Base-by-base conservation (phyloP, 1,140 invertebrate genomes). In the Aethina tumida region DNA sequence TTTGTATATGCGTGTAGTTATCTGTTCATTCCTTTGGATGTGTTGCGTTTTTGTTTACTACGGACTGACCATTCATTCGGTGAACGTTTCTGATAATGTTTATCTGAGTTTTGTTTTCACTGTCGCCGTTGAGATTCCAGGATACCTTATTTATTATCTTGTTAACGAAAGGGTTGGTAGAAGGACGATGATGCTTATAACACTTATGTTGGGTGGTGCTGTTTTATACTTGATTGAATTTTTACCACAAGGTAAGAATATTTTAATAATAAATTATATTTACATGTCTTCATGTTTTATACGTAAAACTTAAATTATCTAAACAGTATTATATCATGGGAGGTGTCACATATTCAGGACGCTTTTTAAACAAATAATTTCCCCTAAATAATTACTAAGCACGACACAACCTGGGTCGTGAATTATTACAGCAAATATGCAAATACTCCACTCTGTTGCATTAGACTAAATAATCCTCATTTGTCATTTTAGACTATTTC, bases 41-140 rank as follows among this genome's bases (percentile, higher is more conserved):
- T 63, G 59, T 9, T 63, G 63, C 40, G 64, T 66, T 2, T 70
- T 77, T 40, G 66, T 77, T 5, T 80, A 77, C 49, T 80, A 74
- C 46, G 79, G 75, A 5, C 47, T 81, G 7, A 72, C 73, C 0
- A 59, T 79, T 15, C 76, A 78, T 40, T 69, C 75, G 0, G 73
- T 71, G 9, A 68, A 71, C 16, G 62, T 81, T 12, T 70, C 68
- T 13, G 74, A 74, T 9, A 57, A 58, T 44, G 40, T 53, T 17
- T 73, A 73, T 50, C 42, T 63, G 16, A 71, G 70, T 53, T 72
- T 73, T 45, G 64, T 68, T 26, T 52, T 69, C 10, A 63, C 69
- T 3, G 56, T 62, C 7, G 41, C 64, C 2, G 62, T 72, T 9
- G 72, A 74, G 52, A 64, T 73, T 35, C 72, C 72, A 18, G 66